Percentiles rank a stretch among this genome's conserved stretches.
Evolutionary conservation across 2,113 vertebrate genomes (phyloP).

Genomic region (Rhinolophus ferrumequinum): DNA sequence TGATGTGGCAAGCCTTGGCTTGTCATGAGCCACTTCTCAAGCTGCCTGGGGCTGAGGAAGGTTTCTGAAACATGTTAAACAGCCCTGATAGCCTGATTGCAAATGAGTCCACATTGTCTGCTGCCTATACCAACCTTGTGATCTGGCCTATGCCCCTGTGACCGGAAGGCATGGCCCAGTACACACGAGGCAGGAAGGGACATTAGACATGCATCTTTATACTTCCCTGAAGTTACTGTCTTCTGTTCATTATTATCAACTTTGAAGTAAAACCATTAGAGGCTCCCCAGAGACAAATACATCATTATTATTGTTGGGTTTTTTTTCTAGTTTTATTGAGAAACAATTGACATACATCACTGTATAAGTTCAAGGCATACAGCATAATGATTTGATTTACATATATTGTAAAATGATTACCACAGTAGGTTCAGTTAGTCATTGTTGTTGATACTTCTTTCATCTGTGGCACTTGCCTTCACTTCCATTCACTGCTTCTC

Average conservation of each 20-base stretch:
- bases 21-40: background rate
- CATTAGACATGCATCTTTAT: background rate
- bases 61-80: background rate
- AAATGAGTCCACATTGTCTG: background rate
- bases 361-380: background rate
- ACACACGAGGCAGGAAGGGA: background rate
- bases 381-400: background rate
- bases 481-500: background rate
- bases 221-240: background rate
- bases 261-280: conserved; percentile 16
- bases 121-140: background rate
- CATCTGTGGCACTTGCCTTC: background rate
- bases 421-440: background rate
- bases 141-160: background rate
- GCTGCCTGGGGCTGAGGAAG: background rate
- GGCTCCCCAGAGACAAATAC: background rate
- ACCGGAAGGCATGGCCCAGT: background rate
- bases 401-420: background rate
- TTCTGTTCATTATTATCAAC: conserved; percentile 15
- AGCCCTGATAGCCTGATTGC: background rate
- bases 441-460: background rate
- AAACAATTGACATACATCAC: background rate
- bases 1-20: conserved; percentile 29
- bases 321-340: background rate
- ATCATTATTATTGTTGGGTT: background rate